Evolutionary conservation across 2,888 invertebrate species (phyloP).

Genomic region (Nymphalis urticae): DNA sequence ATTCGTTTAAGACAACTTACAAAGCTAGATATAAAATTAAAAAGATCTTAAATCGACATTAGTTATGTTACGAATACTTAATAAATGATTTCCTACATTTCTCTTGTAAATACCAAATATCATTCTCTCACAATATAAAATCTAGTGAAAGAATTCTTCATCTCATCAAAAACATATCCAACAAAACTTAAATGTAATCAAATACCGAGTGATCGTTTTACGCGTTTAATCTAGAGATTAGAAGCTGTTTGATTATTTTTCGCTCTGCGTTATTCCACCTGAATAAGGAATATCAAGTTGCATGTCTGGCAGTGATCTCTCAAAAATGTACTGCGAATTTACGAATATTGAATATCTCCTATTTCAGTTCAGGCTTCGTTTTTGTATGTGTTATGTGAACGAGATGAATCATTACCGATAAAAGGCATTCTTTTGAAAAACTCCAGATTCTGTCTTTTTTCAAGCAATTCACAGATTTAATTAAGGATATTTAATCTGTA

Average conservation of each 20-base stretch:
- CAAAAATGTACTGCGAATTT: conserved; percentile 16
- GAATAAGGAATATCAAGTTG: conserved; percentile 28
- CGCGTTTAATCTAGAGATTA: conserved; percentile 34
- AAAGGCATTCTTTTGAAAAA: neutral
- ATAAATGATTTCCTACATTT: too few species aligned
- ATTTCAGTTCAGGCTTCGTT: conserved; percentile 7
- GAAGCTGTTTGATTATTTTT: conserved; percentile 33
- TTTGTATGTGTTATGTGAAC: neutral
- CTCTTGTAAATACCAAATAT: too few species aligned
- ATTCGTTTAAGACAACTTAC: too few species aligned
- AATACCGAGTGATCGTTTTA: conserved; percentile 31
- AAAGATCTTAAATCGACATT: too few species aligned
- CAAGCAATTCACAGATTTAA: too few species aligned
- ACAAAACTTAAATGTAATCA: conserved; percentile 25
- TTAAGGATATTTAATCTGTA: too few species aligned
- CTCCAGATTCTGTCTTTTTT: too few species aligned
- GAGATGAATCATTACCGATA: neutral
- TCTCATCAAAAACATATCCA: neutral
- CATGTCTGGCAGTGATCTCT: conserved; percentile 16
- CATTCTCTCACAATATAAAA: too few species aligned
- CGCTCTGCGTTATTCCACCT: conserved; percentile 26
- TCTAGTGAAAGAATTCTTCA: neutral
- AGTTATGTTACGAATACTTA: too few species aligned
- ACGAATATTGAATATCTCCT: conserved; percentile 11
- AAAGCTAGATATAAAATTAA: too few species aligned